Conservation (phyloP, 2,888 invertebrate species). For the Xylophagus ater region DNA sequence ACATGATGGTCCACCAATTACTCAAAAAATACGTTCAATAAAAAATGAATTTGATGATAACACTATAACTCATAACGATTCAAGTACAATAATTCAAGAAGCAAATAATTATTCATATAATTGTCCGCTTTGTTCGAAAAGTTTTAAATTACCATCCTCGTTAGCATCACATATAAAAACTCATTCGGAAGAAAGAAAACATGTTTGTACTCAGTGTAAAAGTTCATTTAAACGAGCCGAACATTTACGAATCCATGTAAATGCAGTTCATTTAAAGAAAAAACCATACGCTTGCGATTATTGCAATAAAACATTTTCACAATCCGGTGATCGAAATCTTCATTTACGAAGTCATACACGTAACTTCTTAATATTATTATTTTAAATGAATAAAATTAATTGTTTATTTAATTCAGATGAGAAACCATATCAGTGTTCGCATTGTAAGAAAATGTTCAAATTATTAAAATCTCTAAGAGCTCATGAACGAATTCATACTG, state of each 20-base stretch:
- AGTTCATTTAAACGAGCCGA: constrained; percentile 18
- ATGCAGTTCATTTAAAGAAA: constrained; percentile 17
- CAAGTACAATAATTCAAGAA: too few species aligned
- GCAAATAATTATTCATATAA: too few species aligned
- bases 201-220: constrained; percentile 14
- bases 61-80: neutral
- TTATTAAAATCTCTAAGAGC: constrained; percentile 16
- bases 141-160: constrained; percentile 17
- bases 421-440: constrained; percentile 14
- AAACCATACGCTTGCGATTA: constrained; percentile 17
- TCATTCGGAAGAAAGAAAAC: constrained; percentile 17
- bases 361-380: too few species aligned
- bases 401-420: constrained; percentile 12
- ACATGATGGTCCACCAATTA: constrained; percentile 8
- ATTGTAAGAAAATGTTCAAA: constrained; percentile 16
- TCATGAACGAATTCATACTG: constrained; percentile 18
- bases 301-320: constrained; percentile 16
- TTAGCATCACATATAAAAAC: constrained; percentile 16
- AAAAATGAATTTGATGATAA: neutral
- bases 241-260: constrained; percentile 16
- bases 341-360: constrained; percentile 17
- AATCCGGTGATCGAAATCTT: constrained; percentile 16
- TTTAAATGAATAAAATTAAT: too few species aligned
- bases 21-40: neutral
- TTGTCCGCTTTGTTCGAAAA: constrained; percentile 16